A percentile compares a stretch with the other conserved stretches of the same genome.
These are phyloP conservation scores for Notothenia rossii DNA, from an alignment of 2,113 vertebrate species.

Conservation along the genomic window DNA sequence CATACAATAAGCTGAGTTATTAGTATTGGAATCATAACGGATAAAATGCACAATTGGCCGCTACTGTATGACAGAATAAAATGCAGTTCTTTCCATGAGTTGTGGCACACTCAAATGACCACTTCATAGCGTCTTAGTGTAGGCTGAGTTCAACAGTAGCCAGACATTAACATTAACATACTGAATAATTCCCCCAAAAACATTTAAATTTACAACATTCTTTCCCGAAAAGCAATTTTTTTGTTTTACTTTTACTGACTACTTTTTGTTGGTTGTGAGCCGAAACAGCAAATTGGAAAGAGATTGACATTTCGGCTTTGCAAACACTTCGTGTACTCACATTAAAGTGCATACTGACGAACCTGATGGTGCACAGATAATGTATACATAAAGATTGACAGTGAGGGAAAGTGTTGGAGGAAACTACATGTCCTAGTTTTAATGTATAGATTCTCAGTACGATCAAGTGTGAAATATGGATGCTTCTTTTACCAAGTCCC, in stretches of 20 bases:
- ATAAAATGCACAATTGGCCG: too few relatives aligned
- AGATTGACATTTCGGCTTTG: not conserved
- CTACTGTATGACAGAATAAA: too few relatives aligned
- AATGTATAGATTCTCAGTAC: conserved; percentile 20
- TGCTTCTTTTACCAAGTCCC: conserved; percentile 11
- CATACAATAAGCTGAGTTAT: too few relatives aligned
- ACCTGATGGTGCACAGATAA: not conserved
- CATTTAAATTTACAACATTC: not conserved
- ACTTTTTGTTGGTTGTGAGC: not conserved
- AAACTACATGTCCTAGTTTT: conserved; percentile 12
- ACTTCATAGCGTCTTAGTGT: not conserved
- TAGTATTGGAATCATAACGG: too few relatives aligned
- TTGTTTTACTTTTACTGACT: not conserved
- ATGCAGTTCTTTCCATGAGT: not conserved
- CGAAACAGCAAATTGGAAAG: conserved; percentile 6
- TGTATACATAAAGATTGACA: too few relatives aligned
- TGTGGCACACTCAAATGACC: not conserved
- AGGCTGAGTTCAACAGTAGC: not conserved
- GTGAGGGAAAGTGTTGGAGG: conserved; percentile 1
- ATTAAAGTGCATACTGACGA: not conserved
- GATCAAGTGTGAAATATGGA: not conserved
- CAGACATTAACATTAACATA: not conserved
- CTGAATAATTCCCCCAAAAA: not conserved
- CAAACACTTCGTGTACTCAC: not conserved
- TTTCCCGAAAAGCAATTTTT: not conserved